Evolutionary conservation across 2,888 invertebrate species (phyloP).

Genomic region (Flabesymbios commensalis): DNA sequence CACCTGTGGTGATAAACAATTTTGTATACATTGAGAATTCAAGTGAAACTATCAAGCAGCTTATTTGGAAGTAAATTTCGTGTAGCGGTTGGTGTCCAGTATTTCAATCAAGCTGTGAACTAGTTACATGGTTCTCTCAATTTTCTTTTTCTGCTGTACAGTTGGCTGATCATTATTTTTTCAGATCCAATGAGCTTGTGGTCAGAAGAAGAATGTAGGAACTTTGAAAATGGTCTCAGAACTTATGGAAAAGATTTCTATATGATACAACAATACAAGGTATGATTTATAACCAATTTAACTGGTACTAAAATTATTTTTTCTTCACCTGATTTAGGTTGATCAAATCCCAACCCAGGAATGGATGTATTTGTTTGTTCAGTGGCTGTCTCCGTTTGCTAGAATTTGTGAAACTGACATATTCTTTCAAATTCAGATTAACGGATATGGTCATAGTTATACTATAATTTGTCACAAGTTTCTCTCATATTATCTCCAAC

Average conservation of each 20-base stretch:
- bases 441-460: too few relatives aligned
- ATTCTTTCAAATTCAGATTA: too few relatives aligned
- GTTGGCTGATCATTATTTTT: too few relatives aligned
- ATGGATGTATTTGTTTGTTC: not conserved
- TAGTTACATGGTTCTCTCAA: not conserved
- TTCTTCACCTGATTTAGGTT: not conserved
- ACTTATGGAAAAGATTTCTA: conserved; percentile 96
- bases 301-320: too few relatives aligned
- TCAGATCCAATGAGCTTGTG: conserved; percentile 67
- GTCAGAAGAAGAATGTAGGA: conserved; percentile 96
- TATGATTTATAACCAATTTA: conserved; percentile 57
- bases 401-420: too few relatives aligned
- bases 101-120: not conserved
- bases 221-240: conserved; percentile 93
- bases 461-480: too few relatives aligned
- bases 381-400: not conserved
- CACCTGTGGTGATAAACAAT: too few relatives aligned
- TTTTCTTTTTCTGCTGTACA: too few relatives aligned
- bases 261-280: conserved; percentile 89
- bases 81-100: not conserved
- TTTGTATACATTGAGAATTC: too few relatives aligned
- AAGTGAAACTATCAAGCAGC: too few relatives aligned
- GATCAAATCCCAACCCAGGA: not conserved
- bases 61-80: not conserved
- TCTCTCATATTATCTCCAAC: too few relatives aligned